Base-by-base conservation (phyloP, 1,140 invertebrate species). In the Tetraneura akinire region DNA sequence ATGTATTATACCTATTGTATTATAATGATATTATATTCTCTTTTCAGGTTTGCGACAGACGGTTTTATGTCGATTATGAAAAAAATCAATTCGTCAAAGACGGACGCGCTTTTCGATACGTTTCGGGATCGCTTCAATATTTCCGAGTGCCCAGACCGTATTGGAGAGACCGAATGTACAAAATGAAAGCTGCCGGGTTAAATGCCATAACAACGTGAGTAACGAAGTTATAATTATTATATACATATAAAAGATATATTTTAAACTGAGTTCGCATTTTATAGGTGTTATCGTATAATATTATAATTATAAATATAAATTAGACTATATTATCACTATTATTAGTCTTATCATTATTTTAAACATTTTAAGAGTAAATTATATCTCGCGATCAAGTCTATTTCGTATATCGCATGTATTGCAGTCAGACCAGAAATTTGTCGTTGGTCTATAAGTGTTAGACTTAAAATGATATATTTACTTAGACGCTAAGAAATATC, bases 61-160 rank as follows among this genome's bases (percentile, higher is more conserved):
- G 26, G 13, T 71, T 71, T 18, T 49, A 71, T 16, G 23, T 71
- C 0, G 92, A 94, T 85, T 93, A 91, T 84, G 87, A 89, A 1
- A 90, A 89, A 18, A 88, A 96, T 86, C 87, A 88, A 57, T 97
- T 97, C 84, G 82, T 95, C 9, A 90, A 94, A 83, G 94, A 97
- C 89, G 95, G 94, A 0, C 82, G 89, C 83, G 91, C 92, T 0
- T 93, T 96, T 84, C 89, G 89, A 18, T 96, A 95, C 83, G 87
- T 96, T 60, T 92, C 94, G 6, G 97, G 96, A 0, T 94, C 95
- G 80, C 89, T 98, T 81, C 96, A 98, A 86, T 98, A 98, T 85
- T 97, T 95, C 84, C 89, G 96, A 9, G 89, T 95, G 0, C 94
- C 94, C 1, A 89, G 89, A 47, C 87, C 89, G 49, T 92, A 93